These are phyloP conservation scores for Parauchenoglanis punctatus DNA, from an alignment of 2,797 vertebrate species.

Conservation along the genomic window DNA sequence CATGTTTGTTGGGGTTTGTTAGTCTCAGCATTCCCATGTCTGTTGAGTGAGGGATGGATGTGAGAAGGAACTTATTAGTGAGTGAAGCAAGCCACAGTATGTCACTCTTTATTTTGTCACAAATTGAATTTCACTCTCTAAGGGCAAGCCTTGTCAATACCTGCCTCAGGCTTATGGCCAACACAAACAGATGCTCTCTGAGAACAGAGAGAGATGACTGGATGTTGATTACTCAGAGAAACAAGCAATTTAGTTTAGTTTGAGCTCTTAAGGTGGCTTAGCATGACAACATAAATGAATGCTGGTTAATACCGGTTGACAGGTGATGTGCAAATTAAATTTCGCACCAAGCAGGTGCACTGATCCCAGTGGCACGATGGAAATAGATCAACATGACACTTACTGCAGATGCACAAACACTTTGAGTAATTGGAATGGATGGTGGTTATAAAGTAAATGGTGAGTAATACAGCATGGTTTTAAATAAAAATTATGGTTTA, in stretches of 20 bases:
- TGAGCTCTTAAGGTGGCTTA: conserved; percentile 28
- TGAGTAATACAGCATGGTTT: neutral
- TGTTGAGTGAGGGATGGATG: neutral
- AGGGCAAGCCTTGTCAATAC: conserved; percentile 28
- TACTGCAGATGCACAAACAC: neutral
- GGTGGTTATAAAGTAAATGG: neutral
- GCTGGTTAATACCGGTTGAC: conserved; percentile 41
- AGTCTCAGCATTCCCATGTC: neutral
- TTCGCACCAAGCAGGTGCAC: conserved; percentile 24
- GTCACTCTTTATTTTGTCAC: conserved; percentile 38
- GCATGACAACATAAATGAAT: conserved; percentile 27
- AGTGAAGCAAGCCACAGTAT: neutral
- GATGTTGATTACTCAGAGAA: conserved; percentile 24
- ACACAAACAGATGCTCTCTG: conserved; percentile 30
- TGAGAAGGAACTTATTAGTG: conserved; percentile 23
- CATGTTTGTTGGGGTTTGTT: neutral
- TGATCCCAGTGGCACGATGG: conserved; percentile 6
- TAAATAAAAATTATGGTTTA: neutral
- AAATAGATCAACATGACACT: conserved; percentile 20
- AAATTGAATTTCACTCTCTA: conserved; percentile 22
- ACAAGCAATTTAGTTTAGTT: conserved; percentile 37
- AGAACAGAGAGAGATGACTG: conserved; percentile 17
- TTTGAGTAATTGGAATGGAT: conserved; percentile 10
- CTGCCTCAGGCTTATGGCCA: conserved; percentile 20
- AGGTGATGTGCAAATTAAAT: conserved; percentile 33